phyloP scores from a whole-genome alignment of 2,888 invertebrate genomes.

The Thymelicus lineola region DNA sequence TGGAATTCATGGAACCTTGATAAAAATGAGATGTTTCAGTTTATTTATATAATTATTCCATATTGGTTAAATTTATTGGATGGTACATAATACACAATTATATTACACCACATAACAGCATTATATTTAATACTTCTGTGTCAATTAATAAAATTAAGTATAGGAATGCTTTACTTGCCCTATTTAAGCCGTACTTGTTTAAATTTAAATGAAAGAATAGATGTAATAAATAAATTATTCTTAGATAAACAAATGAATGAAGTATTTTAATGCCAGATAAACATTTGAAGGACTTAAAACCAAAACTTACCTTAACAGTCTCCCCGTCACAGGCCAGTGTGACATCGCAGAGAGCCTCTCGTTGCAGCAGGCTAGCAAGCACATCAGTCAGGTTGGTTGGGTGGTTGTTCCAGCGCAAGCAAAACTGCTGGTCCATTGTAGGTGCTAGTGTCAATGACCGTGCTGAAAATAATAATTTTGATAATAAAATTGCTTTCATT shows the following conservation, averaged over 20 bases:
- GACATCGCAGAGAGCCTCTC: slow-evolving; percentile 96
- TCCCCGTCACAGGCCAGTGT: slow-evolving; percentile 96
- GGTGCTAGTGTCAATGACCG: slow-evolving; percentile 85
- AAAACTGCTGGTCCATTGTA: slow-evolving; percentile 93
- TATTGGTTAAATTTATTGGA: too few relatives aligned
- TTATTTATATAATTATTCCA: too few relatives aligned
- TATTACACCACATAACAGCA: too few relatives aligned
- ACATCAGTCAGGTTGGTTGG: slow-evolving; percentile 96
- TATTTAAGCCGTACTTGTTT: too few relatives aligned
- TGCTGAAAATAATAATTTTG: slow-evolving; percentile 73
- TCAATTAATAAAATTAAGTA: background rate
- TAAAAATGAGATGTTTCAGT: too few relatives aligned
- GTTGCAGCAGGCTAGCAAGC: slow-evolving; percentile 93
- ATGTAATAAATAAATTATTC: too few relatives aligned
- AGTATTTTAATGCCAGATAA: too few relatives aligned
- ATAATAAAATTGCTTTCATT: slow-evolving; percentile 14
- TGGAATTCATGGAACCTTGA: too few relatives aligned
- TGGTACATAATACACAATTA: too few relatives aligned
- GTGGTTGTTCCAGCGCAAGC: slow-evolving; percentile 98
- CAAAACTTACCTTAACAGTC: slow-evolving; percentile 88
- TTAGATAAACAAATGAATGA: too few relatives aligned
- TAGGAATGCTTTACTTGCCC: background rate
- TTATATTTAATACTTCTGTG: too few relatives aligned
- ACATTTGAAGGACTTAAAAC: background rate
- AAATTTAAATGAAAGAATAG: too few relatives aligned